Evolutionary conservation across 1,140 invertebrate genomes (phyloP), one percentile per base, ranked within the genome.

Genomic region (Belonocnema kinseyi): DNA sequence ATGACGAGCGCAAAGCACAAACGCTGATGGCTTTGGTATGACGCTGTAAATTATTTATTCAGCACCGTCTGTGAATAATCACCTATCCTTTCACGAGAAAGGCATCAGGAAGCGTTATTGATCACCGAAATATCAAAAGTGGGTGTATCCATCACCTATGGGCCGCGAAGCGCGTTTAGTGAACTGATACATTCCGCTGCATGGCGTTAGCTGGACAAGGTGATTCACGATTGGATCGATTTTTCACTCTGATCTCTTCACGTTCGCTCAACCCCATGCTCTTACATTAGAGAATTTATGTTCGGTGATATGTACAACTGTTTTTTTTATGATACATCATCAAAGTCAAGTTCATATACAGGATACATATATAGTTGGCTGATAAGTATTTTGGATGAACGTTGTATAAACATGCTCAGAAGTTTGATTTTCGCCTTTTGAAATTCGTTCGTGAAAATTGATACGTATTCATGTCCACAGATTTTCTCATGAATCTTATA

Each of bases 31-130:
- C 82, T 79, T 81, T 77, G 79, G 79, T 84, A 84, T 85, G 85
- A 86, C 86, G 81, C 81, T 81, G 85, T 86, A 86, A 88, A 88
- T 88, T 88, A 88, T 88, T 87, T 88, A 88, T 88, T 87, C 87
- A 87, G 78, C 81, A 81, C 83, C 81, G 84, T 86, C 85, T 83
- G 80, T 87, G 87, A 88, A 85, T 87, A 86, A 88, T 88, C 84
- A 72, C 79, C 84, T 77, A 83, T 80, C 80, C 83, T 87, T 83
- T 78, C 78, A 77, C 77, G 81, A 82, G 84, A 87, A 85, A 78
- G 82, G 84, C 85, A 84, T 80, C 80, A 81, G 78, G 80, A 74
- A 82, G 77, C 79, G 84, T 88, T 88, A 88, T 87, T 88, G 87
- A 88, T 88, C 87, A 88, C 85, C 85, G 81, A 86, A 87, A 87